phyloP scores from a whole-genome alignment of 2,797 vertebrate species.

The Cygnus olor region DNA sequence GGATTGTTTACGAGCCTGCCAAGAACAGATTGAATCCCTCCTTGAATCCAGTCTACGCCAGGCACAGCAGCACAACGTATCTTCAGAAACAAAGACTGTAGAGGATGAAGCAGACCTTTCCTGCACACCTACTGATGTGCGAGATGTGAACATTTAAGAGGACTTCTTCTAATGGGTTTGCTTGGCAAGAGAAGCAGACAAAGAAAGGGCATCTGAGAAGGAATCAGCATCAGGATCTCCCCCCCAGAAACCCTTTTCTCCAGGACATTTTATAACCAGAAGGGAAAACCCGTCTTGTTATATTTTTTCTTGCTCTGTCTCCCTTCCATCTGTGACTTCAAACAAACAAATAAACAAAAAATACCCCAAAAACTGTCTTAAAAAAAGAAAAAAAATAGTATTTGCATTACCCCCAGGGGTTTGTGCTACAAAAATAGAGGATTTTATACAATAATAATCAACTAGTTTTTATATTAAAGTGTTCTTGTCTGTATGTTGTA shows the following conservation, averaged over 20 bases:
- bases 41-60: slow-evolving; percentile 95
- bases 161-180: slow-evolving; percentile 65
- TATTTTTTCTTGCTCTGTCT: slow-evolving; percentile 76
- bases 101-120: slow-evolving; percentile 92
- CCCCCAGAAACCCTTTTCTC: slow-evolving; percentile 70
- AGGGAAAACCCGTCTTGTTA: slow-evolving; percentile 73
- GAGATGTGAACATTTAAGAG: slow-evolving; percentile 95
- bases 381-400: slow-evolving; percentile 79
- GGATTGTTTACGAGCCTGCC: slow-evolving; percentile 98
- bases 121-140: slow-evolving; percentile 95
- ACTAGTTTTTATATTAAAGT: slow-evolving; percentile 86
- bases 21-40: slow-evolving; percentile 97
- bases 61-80: slow-evolving; percentile 87
- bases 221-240: slow-evolving; percentile 71
- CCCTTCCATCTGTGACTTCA: slow-evolving; percentile 80
- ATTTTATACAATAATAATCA: slow-evolving; percentile 81
- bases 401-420: slow-evolving; percentile 79
- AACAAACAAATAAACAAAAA: slow-evolving; percentile 75
- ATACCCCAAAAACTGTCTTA: slow-evolving; percentile 76
- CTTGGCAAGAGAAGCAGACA: slow-evolving; percentile 63
- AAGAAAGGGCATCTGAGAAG: slow-evolving; percentile 78
- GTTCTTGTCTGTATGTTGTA: slow-evolving; percentile 82
- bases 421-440: slow-evolving; percentile 80
- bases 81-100: slow-evolving; percentile 89
- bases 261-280: slow-evolving; percentile 77